Evolutionary conservation across 1,140 invertebrate species (phyloP), one percentile per base, ranked within the genome.

Genomic region (Brachionus manjavacas): DNA sequence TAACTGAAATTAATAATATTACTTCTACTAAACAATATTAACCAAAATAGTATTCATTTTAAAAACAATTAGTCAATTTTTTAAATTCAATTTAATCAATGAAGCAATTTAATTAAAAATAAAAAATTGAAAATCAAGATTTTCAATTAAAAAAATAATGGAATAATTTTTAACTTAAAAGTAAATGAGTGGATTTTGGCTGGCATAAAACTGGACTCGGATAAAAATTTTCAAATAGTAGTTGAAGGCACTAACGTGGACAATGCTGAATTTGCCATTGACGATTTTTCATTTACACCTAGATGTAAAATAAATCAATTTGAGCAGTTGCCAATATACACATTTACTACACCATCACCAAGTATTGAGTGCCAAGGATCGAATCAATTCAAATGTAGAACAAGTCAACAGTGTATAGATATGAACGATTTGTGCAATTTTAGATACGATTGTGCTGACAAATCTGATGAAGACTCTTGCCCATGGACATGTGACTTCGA

Each of bases 251-350:
- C 52, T 3, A 81, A 68, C 20, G 3, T 25, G 9, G 20, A 2
- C 9, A 81, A 81, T 60, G 52, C 79, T 4, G 14, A 81, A 16
- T 39, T 81, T 16, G 52, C 79, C 12, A 87, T 90, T 72, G 89
- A 90, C 85, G 89, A 90, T 78, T 85, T 90, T 7, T 86, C 86
- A 14, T 88, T 89, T 64, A 86, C 87, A 6, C 86, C 87, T 11
- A 87, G 85, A 41, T 85, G 86, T 39, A 70, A 35, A 6, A 43
- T 81, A 8, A 81, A 81, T 52, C 20, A 20, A 25, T 25, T 64
- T 46, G 79, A 81, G 23, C 52, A 81, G 11, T 20, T 81, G 16
- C 79, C 79, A 31, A 68, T 81, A 1, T 81, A 60, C 6, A 81
- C 64, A 46, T 81, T 81, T 46, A 81, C 79, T 11, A 81, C 79